Conservation (phyloP, 2,797 vertebrate genomes). For the Poeciliopsis paucimaculata region DNA sequence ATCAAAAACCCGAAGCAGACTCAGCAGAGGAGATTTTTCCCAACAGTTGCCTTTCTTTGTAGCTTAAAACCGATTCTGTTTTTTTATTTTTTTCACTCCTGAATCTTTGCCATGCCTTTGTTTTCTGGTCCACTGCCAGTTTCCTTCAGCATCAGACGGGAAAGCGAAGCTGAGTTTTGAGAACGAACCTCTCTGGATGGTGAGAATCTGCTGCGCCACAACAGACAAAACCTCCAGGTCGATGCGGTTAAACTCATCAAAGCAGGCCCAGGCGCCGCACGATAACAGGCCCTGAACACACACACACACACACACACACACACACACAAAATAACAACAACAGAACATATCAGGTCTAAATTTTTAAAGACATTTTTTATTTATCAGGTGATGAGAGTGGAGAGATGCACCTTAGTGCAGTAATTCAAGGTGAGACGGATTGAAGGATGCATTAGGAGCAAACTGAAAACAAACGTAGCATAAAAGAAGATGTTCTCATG, state of each 20-base stretch:
- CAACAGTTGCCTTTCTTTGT: conserved; percentile 26
- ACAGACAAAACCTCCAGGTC: conserved; percentile 95
- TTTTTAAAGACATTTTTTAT: background rate
- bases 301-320: conserved; percentile 1
- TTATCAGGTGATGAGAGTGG: background rate
- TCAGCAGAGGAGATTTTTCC: background rate
- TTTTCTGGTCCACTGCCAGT: conserved; percentile 22
- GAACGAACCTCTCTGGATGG: conserved; percentile 90
- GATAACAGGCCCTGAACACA: conserved; percentile 86
- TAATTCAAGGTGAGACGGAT: background rate
- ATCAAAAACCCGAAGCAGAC: background rate
- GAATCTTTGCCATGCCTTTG: conserved; percentile 16
- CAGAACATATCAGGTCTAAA: background rate
- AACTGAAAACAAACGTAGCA: too few relatives aligned
- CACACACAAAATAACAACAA: conserved; percentile 3
- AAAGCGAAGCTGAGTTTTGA: conserved; percentile 2
- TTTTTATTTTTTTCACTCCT: background rate
- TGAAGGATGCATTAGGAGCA: background rate
- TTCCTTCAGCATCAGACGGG: conserved; percentile 32
- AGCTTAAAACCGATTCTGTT: conserved; percentile 21
- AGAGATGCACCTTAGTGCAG: background rate
- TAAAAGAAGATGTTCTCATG: too few relatives aligned
- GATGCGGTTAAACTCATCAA: conserved; percentile 95
- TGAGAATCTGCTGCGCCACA: conserved; percentile 95
- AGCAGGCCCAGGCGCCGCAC: conserved; percentile 93